These are phyloP conservation scores for Phortica magna DNA, from an alignment of 2,888 invertebrate species.

Conservation along the genomic window DNA sequence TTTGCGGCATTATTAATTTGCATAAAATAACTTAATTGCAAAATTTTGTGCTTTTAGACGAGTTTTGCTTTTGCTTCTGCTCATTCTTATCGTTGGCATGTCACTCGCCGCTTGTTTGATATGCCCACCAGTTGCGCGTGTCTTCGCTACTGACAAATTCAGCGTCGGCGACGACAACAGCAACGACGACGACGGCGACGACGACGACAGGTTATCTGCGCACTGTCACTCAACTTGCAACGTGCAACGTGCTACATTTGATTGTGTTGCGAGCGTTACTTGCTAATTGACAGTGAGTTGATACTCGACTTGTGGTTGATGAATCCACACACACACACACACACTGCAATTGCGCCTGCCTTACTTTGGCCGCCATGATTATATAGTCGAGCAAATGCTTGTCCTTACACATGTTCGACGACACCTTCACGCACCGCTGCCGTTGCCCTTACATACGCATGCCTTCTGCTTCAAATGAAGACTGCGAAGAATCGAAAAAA, in stretches of 20 bases:
- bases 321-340: background rate
- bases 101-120: conserved; percentile 50
- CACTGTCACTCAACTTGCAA: background rate
- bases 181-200: background rate
- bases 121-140: conserved; percentile 21
- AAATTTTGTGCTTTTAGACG: conserved; percentile 38
- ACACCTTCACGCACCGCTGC: conserved; percentile 54
- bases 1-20: conserved; percentile 56
- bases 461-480: background rate
- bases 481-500: conserved; percentile 26
- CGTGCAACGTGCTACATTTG: background rate
- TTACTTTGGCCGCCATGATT: background rate
- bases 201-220: background rate
- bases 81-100: conserved; percentile 60
- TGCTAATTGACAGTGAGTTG: conserved; percentile 6
- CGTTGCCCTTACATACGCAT: background rate
- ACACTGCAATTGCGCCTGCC: background rate
- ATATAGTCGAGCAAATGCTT: background rate
- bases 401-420: conserved; percentile 62
- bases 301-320: conserved; percentile 1
- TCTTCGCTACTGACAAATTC: conserved; percentile 24
- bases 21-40: conserved; percentile 73
- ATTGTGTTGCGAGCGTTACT: background rate
- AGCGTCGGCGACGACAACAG: background rate
- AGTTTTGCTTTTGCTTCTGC: conserved; percentile 21